Evolutionary conservation across 2,113 vertebrate genomes (phyloP).

Genomic region (Scalopus aquaticus): DNA sequence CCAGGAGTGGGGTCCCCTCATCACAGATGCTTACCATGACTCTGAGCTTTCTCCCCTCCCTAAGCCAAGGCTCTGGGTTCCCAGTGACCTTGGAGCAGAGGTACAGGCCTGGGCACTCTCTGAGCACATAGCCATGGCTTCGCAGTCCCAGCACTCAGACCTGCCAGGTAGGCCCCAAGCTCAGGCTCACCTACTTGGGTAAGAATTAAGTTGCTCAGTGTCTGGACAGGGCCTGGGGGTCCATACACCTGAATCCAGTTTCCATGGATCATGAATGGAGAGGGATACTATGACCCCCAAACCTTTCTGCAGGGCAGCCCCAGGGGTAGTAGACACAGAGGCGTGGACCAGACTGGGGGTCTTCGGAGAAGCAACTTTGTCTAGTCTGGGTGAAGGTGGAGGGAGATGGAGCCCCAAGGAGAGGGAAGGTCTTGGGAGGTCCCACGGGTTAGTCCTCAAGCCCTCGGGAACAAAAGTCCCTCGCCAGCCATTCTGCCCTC

Average conservation of each 20-base stretch:
- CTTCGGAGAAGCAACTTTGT: background rate
- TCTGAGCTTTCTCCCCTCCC: background rate
- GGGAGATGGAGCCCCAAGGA: background rate
- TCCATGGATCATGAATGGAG: background rate
- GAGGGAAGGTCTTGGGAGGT: background rate
- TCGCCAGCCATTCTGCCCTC: too few relatives aligned
- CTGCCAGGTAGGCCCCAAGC: too few relatives aligned
- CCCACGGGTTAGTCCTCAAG: background rate
- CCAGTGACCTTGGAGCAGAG: too few relatives aligned
- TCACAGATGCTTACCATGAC: background rate
- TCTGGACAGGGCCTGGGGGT: too few relatives aligned
- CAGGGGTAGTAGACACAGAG: background rate
- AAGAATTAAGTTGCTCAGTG: too few relatives aligned
- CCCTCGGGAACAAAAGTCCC: background rate
- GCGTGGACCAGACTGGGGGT: fast-evolving
- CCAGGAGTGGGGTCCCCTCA: fast-evolving
- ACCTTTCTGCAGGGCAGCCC: background rate
- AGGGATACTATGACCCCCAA: too few relatives aligned
- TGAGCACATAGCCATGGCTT: too few relatives aligned
- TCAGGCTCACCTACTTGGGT: too few relatives aligned
- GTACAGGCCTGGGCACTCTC: too few relatives aligned
- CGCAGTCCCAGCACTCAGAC: too few relatives aligned
- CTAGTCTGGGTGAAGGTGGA: fast-evolving
- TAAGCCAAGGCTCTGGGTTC: background rate
- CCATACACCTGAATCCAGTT: too few relatives aligned